phyloP scores from a whole-genome alignment of 2,888 invertebrate genomes.

The Taphrorychus bicolor region DNA sequence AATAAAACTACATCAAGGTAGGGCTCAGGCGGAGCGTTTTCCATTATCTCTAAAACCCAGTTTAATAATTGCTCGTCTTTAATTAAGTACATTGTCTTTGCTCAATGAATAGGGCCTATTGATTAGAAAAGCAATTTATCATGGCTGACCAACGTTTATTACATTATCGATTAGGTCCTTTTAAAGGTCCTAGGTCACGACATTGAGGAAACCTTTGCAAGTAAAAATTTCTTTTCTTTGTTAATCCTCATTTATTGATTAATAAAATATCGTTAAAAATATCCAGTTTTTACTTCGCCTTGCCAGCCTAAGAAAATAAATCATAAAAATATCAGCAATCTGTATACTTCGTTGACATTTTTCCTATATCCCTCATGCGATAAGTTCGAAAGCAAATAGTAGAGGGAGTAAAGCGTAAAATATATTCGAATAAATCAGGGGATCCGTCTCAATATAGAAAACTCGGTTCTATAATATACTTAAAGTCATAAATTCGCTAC shows the following conservation, averaged over 20 bases:
- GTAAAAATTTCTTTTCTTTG: too few relatives aligned
- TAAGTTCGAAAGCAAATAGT: slow-evolving; percentile 21
- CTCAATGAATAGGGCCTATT: not conserved
- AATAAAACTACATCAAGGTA: not conserved
- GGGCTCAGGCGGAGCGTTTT: not conserved
- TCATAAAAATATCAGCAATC: slow-evolving; percentile 1
- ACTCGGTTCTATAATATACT: slow-evolving; percentile 30
- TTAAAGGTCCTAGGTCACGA: not conserved
- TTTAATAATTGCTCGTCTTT: not conserved
- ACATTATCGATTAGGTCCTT: not conserved
- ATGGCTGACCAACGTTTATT: not conserved
- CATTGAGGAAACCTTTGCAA: too few relatives aligned
- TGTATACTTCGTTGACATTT: slow-evolving; percentile 8
- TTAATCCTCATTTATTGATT: not conserved
- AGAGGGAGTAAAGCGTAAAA: slow-evolving; percentile 25
- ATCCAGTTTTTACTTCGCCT: not conserved
- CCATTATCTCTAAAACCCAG: not conserved
- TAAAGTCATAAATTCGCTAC: slow-evolving; percentile 23
- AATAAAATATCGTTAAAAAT: not conserved
- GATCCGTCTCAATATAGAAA: slow-evolving; percentile 25
- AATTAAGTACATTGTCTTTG: not conserved
- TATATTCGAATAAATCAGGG: slow-evolving; percentile 30
- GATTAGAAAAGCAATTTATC: not conserved
- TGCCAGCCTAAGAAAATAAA: not conserved
- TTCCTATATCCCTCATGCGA: slow-evolving; percentile 5